These are phyloP conservation scores for Haliclona indistincta DNA, from an alignment of 37 sponge, comb jelly and placozoan genomes.

Conservation along the genomic window DNA sequence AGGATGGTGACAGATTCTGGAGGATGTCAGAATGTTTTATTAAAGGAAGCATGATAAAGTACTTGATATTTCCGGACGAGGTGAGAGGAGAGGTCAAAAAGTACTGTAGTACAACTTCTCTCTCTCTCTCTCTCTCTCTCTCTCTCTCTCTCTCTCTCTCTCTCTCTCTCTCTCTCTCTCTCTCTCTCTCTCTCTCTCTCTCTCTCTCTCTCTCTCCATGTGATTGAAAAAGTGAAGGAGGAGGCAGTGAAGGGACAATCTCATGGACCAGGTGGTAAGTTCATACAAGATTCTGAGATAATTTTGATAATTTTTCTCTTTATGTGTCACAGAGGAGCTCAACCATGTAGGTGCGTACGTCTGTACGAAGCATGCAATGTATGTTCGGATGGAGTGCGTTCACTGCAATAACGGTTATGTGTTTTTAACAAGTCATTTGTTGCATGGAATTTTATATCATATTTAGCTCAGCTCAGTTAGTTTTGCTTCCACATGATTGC, in stretches of 20 bases:
- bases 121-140: background rate
- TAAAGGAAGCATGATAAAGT: slow-evolving; percentile 93
- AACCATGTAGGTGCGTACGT: too few relatives aligned
- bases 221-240: slow-evolving; percentile 86
- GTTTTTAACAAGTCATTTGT: too few relatives aligned
- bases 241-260: slow-evolving; percentile 25
- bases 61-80: slow-evolving; percentile 96
- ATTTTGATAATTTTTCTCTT: too few relatives aligned
- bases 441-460: too few relatives aligned
- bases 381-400: too few relatives aligned
- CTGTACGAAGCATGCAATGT: too few relatives aligned
- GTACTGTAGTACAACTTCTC: background rate
- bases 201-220: slow-evolving; percentile 24
- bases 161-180: background rate
- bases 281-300: too few relatives aligned
- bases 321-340: too few relatives aligned
- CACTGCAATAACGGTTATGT: too few relatives aligned
- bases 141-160: slow-evolving; percentile 12
- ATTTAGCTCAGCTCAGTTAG: too few relatives aligned
- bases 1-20: slow-evolving; percentile 99
- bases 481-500: too few relatives aligned
- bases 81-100: slow-evolving; percentile 25
- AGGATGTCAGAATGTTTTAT: slow-evolving; percentile 95
- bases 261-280: slow-evolving; percentile 27
- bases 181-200: background rate